phyloP scores from a whole-genome alignment of 2,113 vertebrate species.

The Tylochromis polylepis region DNA sequence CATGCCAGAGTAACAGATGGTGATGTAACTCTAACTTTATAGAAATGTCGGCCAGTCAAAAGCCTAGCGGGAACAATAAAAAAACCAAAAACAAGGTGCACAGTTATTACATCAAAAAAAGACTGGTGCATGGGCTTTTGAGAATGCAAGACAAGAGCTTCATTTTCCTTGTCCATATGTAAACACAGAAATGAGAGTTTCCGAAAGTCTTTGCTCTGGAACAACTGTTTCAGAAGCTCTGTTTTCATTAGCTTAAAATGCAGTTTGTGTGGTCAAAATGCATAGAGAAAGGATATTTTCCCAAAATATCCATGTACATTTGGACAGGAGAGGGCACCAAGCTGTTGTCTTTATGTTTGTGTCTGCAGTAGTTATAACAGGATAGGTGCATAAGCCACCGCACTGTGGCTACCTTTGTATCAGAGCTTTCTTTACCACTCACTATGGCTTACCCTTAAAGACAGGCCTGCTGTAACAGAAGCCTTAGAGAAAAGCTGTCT shows the following conservation, averaged over 20 bases:
- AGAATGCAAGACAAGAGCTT: not conserved
- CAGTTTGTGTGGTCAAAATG: not conserved
- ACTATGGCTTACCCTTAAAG: not conserved
- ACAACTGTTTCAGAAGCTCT: not conserved
- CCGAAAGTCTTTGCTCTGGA: not conserved
- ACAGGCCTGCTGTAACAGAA: not conserved
- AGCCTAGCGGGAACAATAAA: fast-evolving
- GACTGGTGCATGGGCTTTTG: not conserved
- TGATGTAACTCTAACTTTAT: not conserved
- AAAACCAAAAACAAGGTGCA: not conserved
- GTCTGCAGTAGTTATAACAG: not conserved
- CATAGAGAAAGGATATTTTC: not conserved
- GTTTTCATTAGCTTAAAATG: not conserved
- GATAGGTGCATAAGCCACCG: not conserved
- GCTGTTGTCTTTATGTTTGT: not conserved
- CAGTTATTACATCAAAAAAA: not conserved
- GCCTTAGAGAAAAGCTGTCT: not conserved
- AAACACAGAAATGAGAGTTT: not conserved
- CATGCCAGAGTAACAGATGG: not conserved
- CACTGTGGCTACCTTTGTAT: not conserved
- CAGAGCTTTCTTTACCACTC: not conserved
- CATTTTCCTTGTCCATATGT: not conserved
- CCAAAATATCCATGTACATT: not conserved
- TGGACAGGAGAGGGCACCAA: not conserved
- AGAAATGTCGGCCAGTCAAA: not conserved